Evolutionary conservation across 1,140 invertebrate species (phyloP).

Genomic region (Tetranychus urticae): DNA sequence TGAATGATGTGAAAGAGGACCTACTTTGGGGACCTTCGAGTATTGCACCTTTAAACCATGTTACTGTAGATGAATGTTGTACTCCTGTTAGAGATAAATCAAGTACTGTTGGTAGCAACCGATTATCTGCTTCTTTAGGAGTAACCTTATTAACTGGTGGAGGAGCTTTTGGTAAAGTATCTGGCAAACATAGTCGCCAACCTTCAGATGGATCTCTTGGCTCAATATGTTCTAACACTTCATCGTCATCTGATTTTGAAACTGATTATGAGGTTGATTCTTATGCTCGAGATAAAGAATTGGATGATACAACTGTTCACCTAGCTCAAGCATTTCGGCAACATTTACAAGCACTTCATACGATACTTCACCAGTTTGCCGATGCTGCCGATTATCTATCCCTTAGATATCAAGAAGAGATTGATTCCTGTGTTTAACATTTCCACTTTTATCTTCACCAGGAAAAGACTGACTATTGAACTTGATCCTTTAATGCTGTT

Average conservation of each 20-base stretch:
- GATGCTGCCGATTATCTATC: constrained; percentile 57
- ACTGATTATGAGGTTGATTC: constrained; percentile 14
- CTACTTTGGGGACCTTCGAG: constrained; percentile 42
- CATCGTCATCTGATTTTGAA: constrained; percentile 11
- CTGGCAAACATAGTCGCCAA: constrained; percentile 1
- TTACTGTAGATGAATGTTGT: neutral
- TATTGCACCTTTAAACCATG: constrained; percentile 9
- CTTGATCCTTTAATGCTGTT: too few relatives aligned
- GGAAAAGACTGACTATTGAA: too few relatives aligned
- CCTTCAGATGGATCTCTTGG: constrained; percentile 13
- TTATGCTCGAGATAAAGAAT: constrained; percentile 5
- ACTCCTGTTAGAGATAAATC: neutral
- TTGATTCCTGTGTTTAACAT: constrained; percentile 27
- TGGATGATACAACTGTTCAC: constrained; percentile 7
- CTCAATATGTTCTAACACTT: constrained; percentile 8
- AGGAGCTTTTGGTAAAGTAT: neutral
- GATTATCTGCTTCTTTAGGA: neutral
- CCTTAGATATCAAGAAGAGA: constrained; percentile 56
- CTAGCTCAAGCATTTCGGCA: constrained; percentile 32
- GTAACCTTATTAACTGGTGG: neutral
- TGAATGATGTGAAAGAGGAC: constrained; percentile 58
- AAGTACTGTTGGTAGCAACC: neutral
- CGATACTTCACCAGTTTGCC: constrained; percentile 52
- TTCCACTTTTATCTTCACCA: neutral
- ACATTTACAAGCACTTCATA: constrained; percentile 53